A percentile compares a stretch with the other conserved stretches of the same genome.
Evolutionary conservation across 2,113 vertebrate species (phyloP).

Genomic region (Cyprinodon tularosa): DNA sequence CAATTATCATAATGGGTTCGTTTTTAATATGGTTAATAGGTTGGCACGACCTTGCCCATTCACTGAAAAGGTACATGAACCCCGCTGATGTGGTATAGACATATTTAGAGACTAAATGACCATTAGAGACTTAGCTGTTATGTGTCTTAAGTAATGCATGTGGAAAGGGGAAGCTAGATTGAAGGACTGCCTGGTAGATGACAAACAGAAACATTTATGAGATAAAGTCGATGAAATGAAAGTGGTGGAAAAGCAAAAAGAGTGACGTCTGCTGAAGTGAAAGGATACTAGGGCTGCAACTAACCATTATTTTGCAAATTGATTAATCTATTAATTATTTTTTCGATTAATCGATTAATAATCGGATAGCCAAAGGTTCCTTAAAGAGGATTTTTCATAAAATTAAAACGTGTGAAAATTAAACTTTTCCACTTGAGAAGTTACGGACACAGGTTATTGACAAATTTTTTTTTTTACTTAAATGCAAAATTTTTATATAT

Average conservation of each 20-base stretch:
- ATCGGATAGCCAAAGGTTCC: too few relatives aligned
- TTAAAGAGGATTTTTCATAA: too few relatives aligned
- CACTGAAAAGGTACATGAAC: slow-evolving; percentile 74
- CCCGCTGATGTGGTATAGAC: slow-evolving; percentile 72
- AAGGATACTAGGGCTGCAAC: slow-evolving; percentile 5
- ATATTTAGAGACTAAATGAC: slow-evolving; percentile 77
- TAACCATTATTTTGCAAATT: too few relatives aligned
- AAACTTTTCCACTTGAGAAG: too few relatives aligned
- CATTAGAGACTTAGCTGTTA: slow-evolving; percentile 67
- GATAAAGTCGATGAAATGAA: slow-evolving; percentile 42
- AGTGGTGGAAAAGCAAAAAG: slow-evolving; percentile 26
- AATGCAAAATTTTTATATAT: too few relatives aligned
- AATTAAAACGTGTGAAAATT: too few relatives aligned
- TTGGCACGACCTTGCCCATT: slow-evolving; percentile 83
- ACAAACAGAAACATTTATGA: slow-evolving; percentile 52
- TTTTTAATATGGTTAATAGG: slow-evolving; percentile 85
- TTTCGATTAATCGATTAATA: too few relatives aligned
- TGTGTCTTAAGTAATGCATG: slow-evolving; percentile 62
- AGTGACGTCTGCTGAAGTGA: slow-evolving; percentile 43
- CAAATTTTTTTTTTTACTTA: too few relatives aligned
- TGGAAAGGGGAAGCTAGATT: slow-evolving; percentile 37
- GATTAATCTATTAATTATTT: too few relatives aligned
- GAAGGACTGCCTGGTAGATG: slow-evolving; percentile 46
- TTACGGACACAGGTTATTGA: too few relatives aligned
- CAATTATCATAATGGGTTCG: slow-evolving; percentile 83